Evolutionary conservation across 2,888 invertebrate species (phyloP).

Genomic region (Tortricodes alternella): DNA sequence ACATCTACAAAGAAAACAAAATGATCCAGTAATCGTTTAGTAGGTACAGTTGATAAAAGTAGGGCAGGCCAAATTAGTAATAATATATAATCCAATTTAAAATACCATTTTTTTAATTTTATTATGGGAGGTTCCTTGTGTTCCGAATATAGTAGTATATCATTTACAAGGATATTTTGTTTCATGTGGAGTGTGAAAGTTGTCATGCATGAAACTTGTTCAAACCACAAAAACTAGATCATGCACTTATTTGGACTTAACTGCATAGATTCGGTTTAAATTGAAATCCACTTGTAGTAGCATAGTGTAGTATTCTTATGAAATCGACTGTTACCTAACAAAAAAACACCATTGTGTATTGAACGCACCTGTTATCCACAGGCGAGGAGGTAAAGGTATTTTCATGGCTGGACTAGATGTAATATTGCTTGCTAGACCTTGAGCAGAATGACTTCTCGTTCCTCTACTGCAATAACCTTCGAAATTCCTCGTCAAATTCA

Average conservation of each 20-base stretch:
- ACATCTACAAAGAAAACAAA: slow-evolving; percentile 50
- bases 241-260: slow-evolving; percentile 11
- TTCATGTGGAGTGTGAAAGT: background rate
- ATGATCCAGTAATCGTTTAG: background rate
- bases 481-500: slow-evolving; percentile 56
- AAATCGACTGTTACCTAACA: slow-evolving; percentile 17
- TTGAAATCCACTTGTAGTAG: background rate
- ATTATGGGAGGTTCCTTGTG: background rate
- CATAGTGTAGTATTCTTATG: background rate
- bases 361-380: slow-evolving; percentile 74
- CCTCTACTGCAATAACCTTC: slow-evolving; percentile 49
- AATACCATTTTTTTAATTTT: background rate
- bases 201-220: slow-evolving; percentile 32
- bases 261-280: background rate
- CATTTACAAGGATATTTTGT: slow-evolving; percentile 9
- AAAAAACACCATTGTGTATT: slow-evolving; percentile 37
- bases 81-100: background rate
- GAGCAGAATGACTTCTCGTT: slow-evolving; percentile 70
- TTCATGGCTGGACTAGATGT: slow-evolving; percentile 67
- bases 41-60: background rate
- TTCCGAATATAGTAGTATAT: background rate
- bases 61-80: slow-evolving; percentile 1
- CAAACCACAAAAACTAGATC: background rate
- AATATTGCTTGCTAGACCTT: slow-evolving; percentile 61
- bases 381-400: slow-evolving; percentile 78